Evolutionary conservation across 2,888 invertebrate species (phyloP), one percentile per base, ranked within the genome.

Genomic region (Tuberolachnus salignus): DNA sequence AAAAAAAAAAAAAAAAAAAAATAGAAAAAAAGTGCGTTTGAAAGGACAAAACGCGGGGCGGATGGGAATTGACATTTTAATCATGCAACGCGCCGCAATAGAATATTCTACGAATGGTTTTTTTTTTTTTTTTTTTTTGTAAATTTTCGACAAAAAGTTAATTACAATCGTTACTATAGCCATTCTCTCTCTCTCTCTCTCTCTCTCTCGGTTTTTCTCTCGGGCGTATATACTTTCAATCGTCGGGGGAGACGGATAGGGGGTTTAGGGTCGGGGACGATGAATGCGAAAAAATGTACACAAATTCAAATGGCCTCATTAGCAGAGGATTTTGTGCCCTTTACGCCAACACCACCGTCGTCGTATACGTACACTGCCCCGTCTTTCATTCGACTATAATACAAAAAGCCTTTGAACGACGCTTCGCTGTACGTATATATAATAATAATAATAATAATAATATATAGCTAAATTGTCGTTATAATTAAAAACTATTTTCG

Each of bases 91-190:
- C n/a, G 26, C 13, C n/a, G 26, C 13, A n/a, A 26, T 44, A 55
- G 42, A 72, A 49, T 61, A 59, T 61, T 72, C 55, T 55, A 44
- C 55, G 23, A 70, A 72, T 49, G 72, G 72, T 49, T 72, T n/a
- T n/a, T n/a, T n/a, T n/a, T n/a, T n/a, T n/a, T n/a, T n/a, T n/a
- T n/a, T n/a, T n/a, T n/a, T n/a, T n/a, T n/a, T n/a, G n/a, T n/a
- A n/a, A n/a, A n/a, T n/a, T n/a, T 72, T 72, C 14, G n/a, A 23
- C 19, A 19, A 72, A 49, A 72, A 72, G 61, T 61, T 72, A 72
- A 61, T 61, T 71, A 49, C 26, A 1, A 6, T 57, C 26, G 57
- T 61, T 61, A 49, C 46, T 71, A 44, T 46, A 3, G 11, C 14
- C n/a, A 55, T 55, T 55, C 16, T 70, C 16, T 21, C 21, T 6